phyloP scores from a whole-genome alignment of 2,113 vertebrate species.

The Turnix velox region DNA sequence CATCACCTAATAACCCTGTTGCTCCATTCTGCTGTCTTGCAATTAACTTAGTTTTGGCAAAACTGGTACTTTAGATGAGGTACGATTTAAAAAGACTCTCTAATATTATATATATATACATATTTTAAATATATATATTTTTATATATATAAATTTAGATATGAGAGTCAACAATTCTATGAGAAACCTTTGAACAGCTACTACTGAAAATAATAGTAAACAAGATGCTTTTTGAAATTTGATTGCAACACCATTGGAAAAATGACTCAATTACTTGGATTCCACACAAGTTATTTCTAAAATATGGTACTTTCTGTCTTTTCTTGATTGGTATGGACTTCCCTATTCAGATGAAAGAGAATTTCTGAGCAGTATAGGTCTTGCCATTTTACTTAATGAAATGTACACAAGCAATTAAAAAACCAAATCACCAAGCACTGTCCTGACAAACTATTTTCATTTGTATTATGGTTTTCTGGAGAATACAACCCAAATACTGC shows the following conservation, averaged over 20 bases:
- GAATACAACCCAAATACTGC: not conserved
- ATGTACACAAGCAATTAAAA: not conserved
- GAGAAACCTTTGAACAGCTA: not conserved
- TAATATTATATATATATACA: not conserved
- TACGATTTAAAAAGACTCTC: not conserved
- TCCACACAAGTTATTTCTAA: not conserved
- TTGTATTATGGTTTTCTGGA: not conserved
- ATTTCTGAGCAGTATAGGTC: not conserved
- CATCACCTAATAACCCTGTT: not conserved
- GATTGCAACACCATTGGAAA: not conserved
- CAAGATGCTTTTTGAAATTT: not conserved
- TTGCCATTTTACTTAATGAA: not conserved
- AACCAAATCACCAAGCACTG: not conserved
- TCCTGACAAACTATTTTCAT: not conserved
- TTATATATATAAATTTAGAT: not conserved
- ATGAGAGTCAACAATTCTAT: not conserved
- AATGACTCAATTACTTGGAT: not conserved
- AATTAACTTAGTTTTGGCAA: not conserved
- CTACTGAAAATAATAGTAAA: not conserved
- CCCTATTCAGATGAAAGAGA: not conserved
- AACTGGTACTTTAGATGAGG: not conserved
- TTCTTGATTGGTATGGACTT: not conserved
- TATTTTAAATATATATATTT: no score
- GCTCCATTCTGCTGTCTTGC: not conserved
- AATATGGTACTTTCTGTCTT: not conserved